Conservation (phyloP, 2,113 vertebrate species). For the Nipponia nippon region DNA sequence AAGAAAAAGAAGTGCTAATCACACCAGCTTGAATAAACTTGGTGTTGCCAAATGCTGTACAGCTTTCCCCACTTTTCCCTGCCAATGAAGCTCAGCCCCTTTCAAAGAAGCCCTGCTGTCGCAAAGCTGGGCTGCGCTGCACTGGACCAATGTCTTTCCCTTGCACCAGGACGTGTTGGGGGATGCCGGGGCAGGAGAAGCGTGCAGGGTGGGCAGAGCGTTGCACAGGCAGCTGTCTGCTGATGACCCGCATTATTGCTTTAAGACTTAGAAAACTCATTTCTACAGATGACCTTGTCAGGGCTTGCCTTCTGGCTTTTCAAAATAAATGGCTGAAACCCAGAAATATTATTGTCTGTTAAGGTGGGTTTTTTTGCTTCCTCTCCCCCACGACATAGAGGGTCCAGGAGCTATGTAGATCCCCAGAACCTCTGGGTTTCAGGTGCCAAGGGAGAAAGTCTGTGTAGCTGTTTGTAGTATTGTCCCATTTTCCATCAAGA, state of each 20-base stretch:
- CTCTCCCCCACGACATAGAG: neutral
- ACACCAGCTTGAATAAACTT: neutral
- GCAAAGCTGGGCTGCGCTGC: neutral
- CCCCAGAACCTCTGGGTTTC: slow-evolving; percentile 44
- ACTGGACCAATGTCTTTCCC: neutral
- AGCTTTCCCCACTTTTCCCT: neutral
- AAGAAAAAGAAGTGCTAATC: neutral
- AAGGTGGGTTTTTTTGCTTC: neutral
- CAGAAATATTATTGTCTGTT: neutral
- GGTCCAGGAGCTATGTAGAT: neutral
- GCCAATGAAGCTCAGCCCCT: neutral
- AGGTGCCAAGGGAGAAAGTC: slow-evolving; percentile 26
- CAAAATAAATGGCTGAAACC: slow-evolving; percentile 43
- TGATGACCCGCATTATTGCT: neutral
- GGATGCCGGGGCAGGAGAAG: neutral
- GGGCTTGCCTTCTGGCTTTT: slow-evolving; percentile 34
- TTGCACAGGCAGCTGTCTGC: neutral
- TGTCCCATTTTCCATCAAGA: neutral
- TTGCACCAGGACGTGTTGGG: neutral
- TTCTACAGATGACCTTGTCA: slow-evolving; percentile 46
- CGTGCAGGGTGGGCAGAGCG: rapidly evolving
- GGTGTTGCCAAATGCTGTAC: neutral
- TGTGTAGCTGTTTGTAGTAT: slow-evolving; percentile 1
- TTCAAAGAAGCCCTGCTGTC: neutral
- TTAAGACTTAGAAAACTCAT: slow-evolving; percentile 48